These are phyloP conservation scores for Monodelphis domestica DNA, from an alignment of 2,797 vertebrate species.

Conservation along the genomic window DNA sequence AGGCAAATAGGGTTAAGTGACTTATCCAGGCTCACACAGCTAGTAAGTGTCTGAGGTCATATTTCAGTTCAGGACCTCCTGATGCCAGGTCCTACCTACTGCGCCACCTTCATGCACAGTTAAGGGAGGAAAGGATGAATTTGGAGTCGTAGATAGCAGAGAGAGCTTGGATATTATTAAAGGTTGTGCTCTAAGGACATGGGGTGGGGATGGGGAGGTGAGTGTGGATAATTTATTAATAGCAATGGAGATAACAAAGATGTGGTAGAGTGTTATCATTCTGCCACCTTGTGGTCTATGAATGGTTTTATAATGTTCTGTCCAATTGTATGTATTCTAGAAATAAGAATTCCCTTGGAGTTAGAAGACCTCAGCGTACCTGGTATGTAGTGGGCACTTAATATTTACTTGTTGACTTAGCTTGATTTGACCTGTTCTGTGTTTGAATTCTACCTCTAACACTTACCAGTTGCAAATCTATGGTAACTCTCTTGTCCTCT, in stretches of 20 bases:
- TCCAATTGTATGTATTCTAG: background rate
- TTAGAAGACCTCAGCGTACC: background rate
- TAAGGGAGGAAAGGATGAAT: background rate
- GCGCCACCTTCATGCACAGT: background rate
- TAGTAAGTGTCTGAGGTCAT: no score
- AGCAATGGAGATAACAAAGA: background rate
- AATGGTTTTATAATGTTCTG: no score
- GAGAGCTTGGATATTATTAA: background rate
- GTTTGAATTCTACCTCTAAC: background rate
- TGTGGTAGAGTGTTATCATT: background rate
- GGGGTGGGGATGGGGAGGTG: background rate
- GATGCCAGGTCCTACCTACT: no score
- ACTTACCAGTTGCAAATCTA: background rate
- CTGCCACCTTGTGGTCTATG: constrained; percentile 73
- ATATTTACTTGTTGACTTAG: background rate
- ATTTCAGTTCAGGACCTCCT: no score
- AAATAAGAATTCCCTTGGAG: background rate
- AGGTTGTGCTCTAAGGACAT: background rate
- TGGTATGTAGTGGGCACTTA: background rate
- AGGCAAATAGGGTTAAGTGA: no score
- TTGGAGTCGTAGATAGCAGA: background rate
- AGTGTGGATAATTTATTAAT: background rate
- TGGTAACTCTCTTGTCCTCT: background rate
- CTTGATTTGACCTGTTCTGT: background rate
- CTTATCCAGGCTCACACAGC: no score